A percentile compares a stretch with the other conserved stretches of the same genome.
phyloP scores from a whole-genome alignment of 1,140 invertebrate species.

The Pristionchus pacificus region DNA sequence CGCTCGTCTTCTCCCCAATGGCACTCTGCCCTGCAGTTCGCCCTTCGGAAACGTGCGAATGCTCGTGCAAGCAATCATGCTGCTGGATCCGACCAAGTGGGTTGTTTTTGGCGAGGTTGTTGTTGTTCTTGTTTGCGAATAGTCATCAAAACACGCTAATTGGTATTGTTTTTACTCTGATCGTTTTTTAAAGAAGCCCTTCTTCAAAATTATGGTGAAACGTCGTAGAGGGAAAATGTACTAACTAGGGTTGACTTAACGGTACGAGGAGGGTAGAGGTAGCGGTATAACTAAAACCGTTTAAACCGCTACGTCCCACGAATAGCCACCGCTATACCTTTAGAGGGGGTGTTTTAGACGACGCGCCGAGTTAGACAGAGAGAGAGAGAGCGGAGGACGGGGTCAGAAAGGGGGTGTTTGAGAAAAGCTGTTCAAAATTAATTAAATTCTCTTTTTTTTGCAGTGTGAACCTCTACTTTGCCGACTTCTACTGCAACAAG shows the following conservation, averaged over 20 bases:
- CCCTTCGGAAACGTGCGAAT: constrained; percentile 40
- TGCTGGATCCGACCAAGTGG: background rate
- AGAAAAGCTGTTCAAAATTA: too few relatives aligned
- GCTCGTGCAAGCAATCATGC: constrained; percentile 21
- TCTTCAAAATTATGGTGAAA: background rate
- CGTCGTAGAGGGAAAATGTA: background rate
- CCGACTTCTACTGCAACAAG: constrained; percentile 42
- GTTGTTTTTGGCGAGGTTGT: constrained; percentile 3
- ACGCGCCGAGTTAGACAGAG: too few relatives aligned
- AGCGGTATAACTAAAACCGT: too few relatives aligned
- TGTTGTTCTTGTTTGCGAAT: too few relatives aligned
- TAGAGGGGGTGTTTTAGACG: too few relatives aligned
- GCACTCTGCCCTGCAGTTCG: constrained; percentile 25
- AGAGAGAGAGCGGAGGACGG: too few relatives aligned
- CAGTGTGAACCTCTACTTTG: constrained; percentile 34
- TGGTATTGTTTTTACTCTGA: background rate
- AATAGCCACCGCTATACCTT: too few relatives aligned
- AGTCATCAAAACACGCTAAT: too few relatives aligned
- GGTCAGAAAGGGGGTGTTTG: too few relatives aligned
- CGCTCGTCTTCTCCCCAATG: constrained; percentile 28
- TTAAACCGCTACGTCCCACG: too few relatives aligned
- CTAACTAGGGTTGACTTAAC: too few relatives aligned
- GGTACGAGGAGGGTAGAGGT: too few relatives aligned
- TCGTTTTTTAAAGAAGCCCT: constrained; percentile 25
- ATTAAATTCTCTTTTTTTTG: background rate